Percentiles rank a stretch among this genome's conserved stretches.
phyloP scores from a whole-genome alignment of 2,113 vertebrate genomes.

The Boulengerochromis microlepis region DNA sequence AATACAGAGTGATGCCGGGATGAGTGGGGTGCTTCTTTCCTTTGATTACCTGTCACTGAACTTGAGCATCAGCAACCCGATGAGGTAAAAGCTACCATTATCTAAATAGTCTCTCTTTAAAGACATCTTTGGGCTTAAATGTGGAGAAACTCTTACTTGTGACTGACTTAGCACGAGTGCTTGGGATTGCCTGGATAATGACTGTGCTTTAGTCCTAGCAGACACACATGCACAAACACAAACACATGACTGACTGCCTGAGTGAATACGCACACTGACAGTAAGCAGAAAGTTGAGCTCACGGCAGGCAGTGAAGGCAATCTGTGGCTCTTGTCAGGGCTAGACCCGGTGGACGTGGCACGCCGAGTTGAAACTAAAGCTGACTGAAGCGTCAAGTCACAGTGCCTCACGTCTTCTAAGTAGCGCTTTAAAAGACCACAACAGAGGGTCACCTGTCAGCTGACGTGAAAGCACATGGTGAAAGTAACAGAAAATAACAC shows the following conservation, averaged over 20 bases:
- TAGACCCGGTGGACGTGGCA: not conserved
- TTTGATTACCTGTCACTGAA: conserved; percentile 59
- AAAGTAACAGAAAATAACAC: not conserved
- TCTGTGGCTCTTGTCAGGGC: not conserved
- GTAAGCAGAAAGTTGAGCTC: conserved; percentile 21
- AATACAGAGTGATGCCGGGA: conserved; percentile 36
- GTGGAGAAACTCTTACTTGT: not conserved
- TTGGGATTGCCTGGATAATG: not conserved
- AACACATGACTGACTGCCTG: conserved; percentile 14
- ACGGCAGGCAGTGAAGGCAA: conserved; percentile 9
- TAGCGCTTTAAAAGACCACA: not conserved
- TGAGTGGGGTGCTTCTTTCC: conserved; percentile 33
- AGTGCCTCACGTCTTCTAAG: not conserved
- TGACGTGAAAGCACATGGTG: not conserved
- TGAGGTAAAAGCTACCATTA: conserved; percentile 47
- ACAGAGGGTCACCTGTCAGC: not conserved
- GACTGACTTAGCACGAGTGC: conserved; percentile 14
- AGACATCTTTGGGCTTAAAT: conserved; percentile 17
- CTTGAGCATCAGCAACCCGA: conserved; percentile 22
- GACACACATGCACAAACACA: not conserved
- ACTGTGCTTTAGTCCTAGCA: not conserved
- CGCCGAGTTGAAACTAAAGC: not conserved
- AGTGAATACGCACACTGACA: conserved; percentile 3
- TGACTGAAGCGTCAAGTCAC: conserved; percentile 1
- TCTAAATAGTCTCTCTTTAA: conserved; percentile 41